Conservation (phyloP, 2,797 vertebrate species). For the Poeciliopsis paucimaculata region DNA sequence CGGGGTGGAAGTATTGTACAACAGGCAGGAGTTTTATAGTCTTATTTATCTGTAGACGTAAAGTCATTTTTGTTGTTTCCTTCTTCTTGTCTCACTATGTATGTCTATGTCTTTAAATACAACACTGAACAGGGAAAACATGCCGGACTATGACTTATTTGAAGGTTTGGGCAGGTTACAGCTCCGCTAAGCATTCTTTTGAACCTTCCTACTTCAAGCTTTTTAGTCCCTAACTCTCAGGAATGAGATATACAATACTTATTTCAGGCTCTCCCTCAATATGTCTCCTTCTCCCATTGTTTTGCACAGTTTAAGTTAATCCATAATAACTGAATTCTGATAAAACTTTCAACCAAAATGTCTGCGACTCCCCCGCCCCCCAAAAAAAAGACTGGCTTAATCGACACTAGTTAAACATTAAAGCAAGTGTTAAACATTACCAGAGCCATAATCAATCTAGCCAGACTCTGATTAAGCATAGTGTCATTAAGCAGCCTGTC, state of each 20-base stretch:
- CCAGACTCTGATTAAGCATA: constrained; percentile 34
- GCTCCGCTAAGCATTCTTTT: not conserved
- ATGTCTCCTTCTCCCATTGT: not conserved
- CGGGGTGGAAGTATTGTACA: constrained; percentile 48
- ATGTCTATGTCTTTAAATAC: not conserved
- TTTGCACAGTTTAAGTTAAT: not conserved
- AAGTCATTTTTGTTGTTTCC: constrained; percentile 17
- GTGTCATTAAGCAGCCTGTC: constrained; percentile 48
- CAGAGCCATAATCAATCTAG: constrained; percentile 32
- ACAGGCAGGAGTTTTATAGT: constrained; percentile 42
- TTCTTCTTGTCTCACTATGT: not conserved
- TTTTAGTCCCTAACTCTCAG: not conserved
- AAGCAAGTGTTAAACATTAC: constrained; percentile 34
- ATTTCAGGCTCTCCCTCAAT: not conserved
- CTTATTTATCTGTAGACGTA: constrained; percentile 52
- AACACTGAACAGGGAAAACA: not conserved
- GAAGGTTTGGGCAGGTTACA: not conserved
- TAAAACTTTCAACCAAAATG: not conserved
- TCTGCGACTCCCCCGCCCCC: not conserved
- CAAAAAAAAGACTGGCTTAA: constrained; percentile 7
- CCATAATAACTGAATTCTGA: not conserved
- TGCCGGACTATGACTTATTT: not conserved
- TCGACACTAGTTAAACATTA: constrained; percentile 14
- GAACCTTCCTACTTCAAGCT: not conserved
- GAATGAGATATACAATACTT: not conserved